Evolutionary conservation across 2,888 invertebrate genomes (phyloP), one percentile per base, ranked within the genome.

Genomic region (Spodoptera exigua): DNA sequence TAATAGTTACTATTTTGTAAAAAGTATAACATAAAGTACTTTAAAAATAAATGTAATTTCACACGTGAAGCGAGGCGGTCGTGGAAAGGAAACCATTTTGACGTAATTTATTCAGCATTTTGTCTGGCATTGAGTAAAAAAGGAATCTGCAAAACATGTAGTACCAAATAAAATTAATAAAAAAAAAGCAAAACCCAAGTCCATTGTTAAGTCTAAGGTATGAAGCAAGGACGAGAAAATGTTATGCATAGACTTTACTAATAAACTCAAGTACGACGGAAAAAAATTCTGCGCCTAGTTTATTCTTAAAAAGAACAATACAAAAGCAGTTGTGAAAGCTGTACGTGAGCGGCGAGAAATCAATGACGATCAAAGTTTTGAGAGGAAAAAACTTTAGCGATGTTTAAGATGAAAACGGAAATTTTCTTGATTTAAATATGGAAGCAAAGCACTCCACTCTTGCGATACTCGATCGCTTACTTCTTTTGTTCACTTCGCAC

Each of bases 401-500:
- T 48, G 44, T 45, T 61, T 45, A 54, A 67, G 48, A 68, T 55
- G 58, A 64, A 75, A 76, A 59, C 60, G 52, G 58, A 59, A 72
- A 62, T 59, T 27, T 58, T 57, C 64, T 70, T 63, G 47, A 68
- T 70, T 76, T 67, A 61, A 77, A 75, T 75, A 73, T 52, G 43
- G 52, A 74, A 65, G 44, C 17, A 46, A 67, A 72, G 58, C 59
- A 68, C 66, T 75, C 47, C 57, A 67, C 63, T 64, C 45, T 57
- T 55, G 60, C 54, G 64, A 77, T 68, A 70, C 55, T 61, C 59
- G 60, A 71, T 71, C 54, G 64, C 59, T 63, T 54, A 47, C 40
- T 77, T 63, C 66, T 73, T 72, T 80, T 82, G 66, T 82, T 78
- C 64, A 48, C 44, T 52, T 62, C 73, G 71, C 71, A 65, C 74